Evolutionary conservation across 2,888 invertebrate genomes (phyloP), one percentile per base, ranked within the genome.

Genomic region (Barypeithes pellucidus): DNA sequence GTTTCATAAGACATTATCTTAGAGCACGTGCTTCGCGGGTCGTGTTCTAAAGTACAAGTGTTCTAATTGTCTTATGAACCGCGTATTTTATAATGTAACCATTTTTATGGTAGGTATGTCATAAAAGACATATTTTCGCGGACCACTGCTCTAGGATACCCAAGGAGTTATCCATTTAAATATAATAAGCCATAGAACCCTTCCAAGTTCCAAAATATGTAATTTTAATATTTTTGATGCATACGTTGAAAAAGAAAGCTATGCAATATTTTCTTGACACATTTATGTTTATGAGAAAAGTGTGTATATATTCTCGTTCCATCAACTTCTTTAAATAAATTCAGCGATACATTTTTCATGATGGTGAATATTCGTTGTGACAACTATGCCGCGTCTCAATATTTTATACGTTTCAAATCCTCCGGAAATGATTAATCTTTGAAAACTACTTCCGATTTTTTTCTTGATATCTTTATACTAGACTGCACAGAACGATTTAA

Each of bases 381-480:
- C 61, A 43, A 43, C 61, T 60, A 39, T 18, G 60, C 36, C 8
- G 33, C 60, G 50, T 60, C 52, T 60, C 36, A 68, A 68, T 68
- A 68, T 68, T 68, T 68, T 59, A 68, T 50, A 18, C 59, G 24
- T 52, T 45, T 59, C 24, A 11, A 50, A 24, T 36, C 18, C 22
- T 60, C 24, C 41, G 57, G 33, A 62, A 50, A 67, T 73, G 68
- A 73, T 73, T 61, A 68, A 73, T 73, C 68, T 59, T 43, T 36
- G 24, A 54, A 72, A 68, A 67, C 66, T 67, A 61, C 45, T 67
- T 66, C 59, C 62, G 18, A 59, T 68, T 72, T 54, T 66, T 67
- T 36, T 36, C 54, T 65, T 8, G 47, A 50, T 67, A 59, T 66
- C 73, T 73, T 73, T 63, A 68, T 68, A 59, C 45, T 16, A 68